These are phyloP conservation scores for Tenodera sinensis DNA, from an alignment of 2,888 invertebrate species.

Conservation along the genomic window DNA sequence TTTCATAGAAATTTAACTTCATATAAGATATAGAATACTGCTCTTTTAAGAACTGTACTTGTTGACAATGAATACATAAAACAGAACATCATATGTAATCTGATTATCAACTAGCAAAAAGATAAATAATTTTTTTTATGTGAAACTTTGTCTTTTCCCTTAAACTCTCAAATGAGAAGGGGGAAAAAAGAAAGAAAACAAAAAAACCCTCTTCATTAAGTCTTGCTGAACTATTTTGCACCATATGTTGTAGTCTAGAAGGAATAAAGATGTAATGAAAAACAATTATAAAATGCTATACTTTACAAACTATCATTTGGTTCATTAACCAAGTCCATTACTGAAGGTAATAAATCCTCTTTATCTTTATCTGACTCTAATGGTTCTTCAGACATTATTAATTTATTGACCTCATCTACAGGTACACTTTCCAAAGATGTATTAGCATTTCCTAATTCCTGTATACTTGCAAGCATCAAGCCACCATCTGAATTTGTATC, in stretches of 20 bases:
- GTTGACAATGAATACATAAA: background rate
- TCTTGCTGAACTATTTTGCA: background rate
- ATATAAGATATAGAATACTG: background rate
- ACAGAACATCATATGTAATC: background rate
- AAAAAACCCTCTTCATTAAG: background rate
- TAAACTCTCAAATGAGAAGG: background rate
- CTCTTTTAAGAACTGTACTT: background rate
- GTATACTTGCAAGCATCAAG: background rate
- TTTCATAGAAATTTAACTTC: background rate
- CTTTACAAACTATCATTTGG: background rate
- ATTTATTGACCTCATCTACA: background rate
- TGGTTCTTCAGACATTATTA: background rate
- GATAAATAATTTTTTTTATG: background rate
- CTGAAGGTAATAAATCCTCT: conserved; percentile 9
- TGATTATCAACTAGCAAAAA: background rate
- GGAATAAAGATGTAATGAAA: background rate
- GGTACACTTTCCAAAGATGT: background rate
- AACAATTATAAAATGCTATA: background rate
- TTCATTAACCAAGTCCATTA: conserved; percentile 17
- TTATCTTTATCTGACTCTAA: background rate
- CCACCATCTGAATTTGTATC: background rate
- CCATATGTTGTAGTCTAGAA: background rate
- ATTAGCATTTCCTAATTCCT: background rate
- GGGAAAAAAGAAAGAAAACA: no score
- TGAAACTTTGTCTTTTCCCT: background rate